Base-by-base conservation (phyloP, 2,888 invertebrate genomes). In the Agrochola lota region DNA sequence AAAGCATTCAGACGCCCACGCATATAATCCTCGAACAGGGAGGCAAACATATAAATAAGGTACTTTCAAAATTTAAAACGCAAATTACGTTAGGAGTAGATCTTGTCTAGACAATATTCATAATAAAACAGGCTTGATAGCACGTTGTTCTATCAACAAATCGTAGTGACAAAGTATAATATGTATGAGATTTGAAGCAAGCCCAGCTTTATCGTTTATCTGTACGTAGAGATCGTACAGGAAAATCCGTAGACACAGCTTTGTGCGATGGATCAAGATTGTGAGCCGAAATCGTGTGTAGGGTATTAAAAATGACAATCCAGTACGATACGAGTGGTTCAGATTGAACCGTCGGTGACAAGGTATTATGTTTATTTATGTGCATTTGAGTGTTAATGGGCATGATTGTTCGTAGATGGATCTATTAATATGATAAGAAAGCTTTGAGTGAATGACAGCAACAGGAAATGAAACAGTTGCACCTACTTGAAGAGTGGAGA, bases 251-350 rank as follows among this genome's bases (percentile, higher is more conserved):
- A 80, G 86, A 76, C 84, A 80, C 76, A 85, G 83, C 84, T 85
- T 85, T 85, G 84, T 85, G 60, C 72, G 85, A 86, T 87, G 89
- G 90, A 93, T 94, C 92, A 93, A 93, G 93, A 93, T 94, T 91
- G 91, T 91, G 79, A 81, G 78, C 67, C 86, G 85, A 92, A 93
- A 89, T 94, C 95, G 95, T 95, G 95, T 91, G 87, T 88, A 80
- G 91, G 84, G 93, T 92, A 94, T 94, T 94, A 94, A 94, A 90
- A 91, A 83, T 78, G 68, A 85, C 78, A 83, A 80, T 84, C 74
- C 75, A 70, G 81, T 77, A 73, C 67, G 66, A 59, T 75, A 71
- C 23, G 67, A 78, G 66, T 77, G 71, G 63, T 72, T 77, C 46
- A 71, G 57, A 80, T 78, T 77, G 73, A 67, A 64, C 55, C 23